These are phyloP conservation scores for Chirona hameri DNA, from an alignment of 2,888 invertebrate species.

Conservation along the genomic window DNA sequence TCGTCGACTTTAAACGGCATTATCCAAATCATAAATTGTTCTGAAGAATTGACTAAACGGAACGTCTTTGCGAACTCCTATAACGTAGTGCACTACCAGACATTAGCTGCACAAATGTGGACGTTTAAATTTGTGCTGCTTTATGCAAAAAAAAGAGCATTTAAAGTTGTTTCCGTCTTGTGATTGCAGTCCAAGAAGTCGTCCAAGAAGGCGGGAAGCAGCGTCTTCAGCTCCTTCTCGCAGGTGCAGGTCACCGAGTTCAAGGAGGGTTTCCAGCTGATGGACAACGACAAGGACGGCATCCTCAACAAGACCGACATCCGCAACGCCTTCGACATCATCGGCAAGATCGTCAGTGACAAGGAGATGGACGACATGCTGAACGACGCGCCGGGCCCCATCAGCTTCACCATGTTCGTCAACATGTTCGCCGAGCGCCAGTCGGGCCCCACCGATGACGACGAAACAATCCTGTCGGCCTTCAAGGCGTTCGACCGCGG, in stretches of 20 bases:
- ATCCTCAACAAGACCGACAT: conserved; percentile 80
- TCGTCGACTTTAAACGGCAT: too few relatives aligned
- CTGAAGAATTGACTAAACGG: too few relatives aligned
- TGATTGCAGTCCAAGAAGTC: conserved; percentile 60
- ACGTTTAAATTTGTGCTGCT: too few relatives aligned
- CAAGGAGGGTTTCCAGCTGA: conserved; percentile 94
- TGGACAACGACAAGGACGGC: conserved; percentile 94
- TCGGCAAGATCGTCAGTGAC: conserved; percentile 82
- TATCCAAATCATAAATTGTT: too few relatives aligned
- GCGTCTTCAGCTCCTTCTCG: conserved; percentile 95
- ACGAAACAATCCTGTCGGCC: conserved; percentile 85
- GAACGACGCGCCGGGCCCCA: conserved; percentile 80
- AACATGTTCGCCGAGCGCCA: conserved; percentile 88
- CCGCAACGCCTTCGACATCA: conserved; percentile 84
- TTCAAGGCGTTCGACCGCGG: conserved; percentile 85
- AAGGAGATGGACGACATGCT: conserved; percentile 89
- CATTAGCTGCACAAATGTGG: too few relatives aligned
- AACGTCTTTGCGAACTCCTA: too few relatives aligned
- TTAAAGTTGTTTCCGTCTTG: not conserved
- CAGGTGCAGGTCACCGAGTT: conserved; percentile 94
- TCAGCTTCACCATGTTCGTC: conserved; percentile 92
- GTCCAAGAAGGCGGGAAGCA: conserved; percentile 62
- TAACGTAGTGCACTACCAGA: too few relatives aligned
- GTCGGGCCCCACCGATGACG: conserved; percentile 86
- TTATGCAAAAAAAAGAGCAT: too few relatives aligned